phyloP scores from a whole-genome alignment of 2,888 invertebrate species.

The Pyrgus malvae region DNA sequence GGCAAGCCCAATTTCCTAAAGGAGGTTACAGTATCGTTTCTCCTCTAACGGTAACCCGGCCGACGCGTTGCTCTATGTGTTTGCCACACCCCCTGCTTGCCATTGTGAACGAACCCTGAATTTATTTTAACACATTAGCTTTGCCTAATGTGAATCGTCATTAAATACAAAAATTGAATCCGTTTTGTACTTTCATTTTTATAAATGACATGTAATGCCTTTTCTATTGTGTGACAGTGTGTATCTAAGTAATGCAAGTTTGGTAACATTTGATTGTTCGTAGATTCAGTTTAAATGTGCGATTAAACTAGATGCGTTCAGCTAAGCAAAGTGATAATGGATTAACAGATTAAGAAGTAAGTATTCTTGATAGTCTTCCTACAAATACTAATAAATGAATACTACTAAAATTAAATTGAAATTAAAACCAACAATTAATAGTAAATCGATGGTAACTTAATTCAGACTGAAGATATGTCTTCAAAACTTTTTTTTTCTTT shows the following conservation, averaged over 20 bases:
- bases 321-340: neutral
- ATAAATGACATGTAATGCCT: conserved; percentile 22
- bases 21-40: no score
- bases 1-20: no score
- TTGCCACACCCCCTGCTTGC: conserved; percentile 46
- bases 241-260: conserved; percentile 15
- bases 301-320: neutral
- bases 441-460: no score
- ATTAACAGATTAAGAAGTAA: no score
- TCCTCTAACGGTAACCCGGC: no score
- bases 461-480: no score
- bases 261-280: conserved; percentile 10
- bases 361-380: no score
- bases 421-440: no score
- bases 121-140: conserved; percentile 52
- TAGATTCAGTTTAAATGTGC: conserved; percentile 1
- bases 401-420: no score
- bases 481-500: no score
- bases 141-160: conserved; percentile 57
- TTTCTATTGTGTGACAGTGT: conserved; percentile 20
- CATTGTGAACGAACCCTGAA: conserved; percentile 44
- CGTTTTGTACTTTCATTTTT: conserved; percentile 17
- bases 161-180: conserved; percentile 33
- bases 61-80: no score
- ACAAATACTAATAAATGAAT: no score